Conservation (phyloP, 1,140 invertebrate genomes). For the Cardiocondyla obscurior region DNA sequence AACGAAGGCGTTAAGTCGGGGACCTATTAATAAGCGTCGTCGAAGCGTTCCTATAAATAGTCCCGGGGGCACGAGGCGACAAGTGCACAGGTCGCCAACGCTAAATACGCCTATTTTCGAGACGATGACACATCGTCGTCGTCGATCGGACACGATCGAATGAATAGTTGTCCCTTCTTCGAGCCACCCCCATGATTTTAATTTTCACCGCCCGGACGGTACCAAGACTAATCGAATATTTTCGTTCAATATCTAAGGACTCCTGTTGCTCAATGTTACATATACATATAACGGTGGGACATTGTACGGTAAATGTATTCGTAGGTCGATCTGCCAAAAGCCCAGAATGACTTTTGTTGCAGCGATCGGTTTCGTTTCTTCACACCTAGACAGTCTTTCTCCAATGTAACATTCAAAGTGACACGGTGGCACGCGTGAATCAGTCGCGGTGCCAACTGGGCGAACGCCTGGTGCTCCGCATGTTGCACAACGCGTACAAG, state of each 20-base stretch:
- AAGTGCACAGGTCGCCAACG: slow-evolving; percentile 73
- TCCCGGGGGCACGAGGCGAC: slow-evolving; percentile 60
- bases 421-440: slow-evolving; percentile 55
- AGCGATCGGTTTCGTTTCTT: slow-evolving; percentile 46
- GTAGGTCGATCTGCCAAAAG: not conserved
- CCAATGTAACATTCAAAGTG: not conserved
- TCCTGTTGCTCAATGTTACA: not conserved
- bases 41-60: slow-evolving; percentile 75
- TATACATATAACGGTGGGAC: not conserved
- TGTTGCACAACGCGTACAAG: slow-evolving; percentile 44
- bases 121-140: slow-evolving; percentile 76
- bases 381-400: slow-evolving; percentile 17
- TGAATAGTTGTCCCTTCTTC: not conserved
- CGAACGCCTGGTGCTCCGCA: slow-evolving; percentile 43
- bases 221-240: not conserved
- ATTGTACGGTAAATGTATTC: not conserved
- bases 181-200: not conserved
- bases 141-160: slow-evolving; percentile 73
- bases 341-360: slow-evolving; percentile 64
- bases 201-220: not conserved
- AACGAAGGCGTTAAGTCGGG: slow-evolving; percentile 74
- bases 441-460: slow-evolving; percentile 69
- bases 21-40: slow-evolving; percentile 77
- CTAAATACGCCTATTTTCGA: slow-evolving; percentile 77
- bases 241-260: not conserved